Conservation (phyloP, 2,888 invertebrate genomes). For the Siphonodentalium dalli region DNA sequence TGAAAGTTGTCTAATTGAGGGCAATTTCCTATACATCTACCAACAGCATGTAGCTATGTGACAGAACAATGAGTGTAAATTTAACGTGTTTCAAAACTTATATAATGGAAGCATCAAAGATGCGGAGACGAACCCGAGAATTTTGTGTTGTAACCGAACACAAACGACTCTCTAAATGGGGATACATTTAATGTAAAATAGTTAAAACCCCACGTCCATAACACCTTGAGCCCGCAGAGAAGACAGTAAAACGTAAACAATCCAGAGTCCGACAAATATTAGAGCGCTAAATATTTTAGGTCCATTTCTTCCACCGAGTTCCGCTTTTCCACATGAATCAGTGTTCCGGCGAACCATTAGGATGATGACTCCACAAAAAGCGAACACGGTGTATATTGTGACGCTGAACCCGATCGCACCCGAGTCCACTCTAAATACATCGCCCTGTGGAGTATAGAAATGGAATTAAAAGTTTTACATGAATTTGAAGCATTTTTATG, state of each 20-base stretch:
- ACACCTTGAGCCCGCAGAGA: slow-evolving; percentile 28
- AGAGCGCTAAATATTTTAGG: slow-evolving; percentile 62
- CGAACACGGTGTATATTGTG: slow-evolving; percentile 68
- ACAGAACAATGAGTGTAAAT: too few species aligned
- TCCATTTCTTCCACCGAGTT: slow-evolving; percentile 68
- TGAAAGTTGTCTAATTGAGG: too few species aligned
- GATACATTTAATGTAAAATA: too few species aligned
- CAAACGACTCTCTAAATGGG: too few species aligned
- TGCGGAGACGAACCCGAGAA: too few species aligned
- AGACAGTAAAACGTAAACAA: slow-evolving; percentile 67
- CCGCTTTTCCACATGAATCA: slow-evolving; percentile 67
- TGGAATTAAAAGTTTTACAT: background rate
- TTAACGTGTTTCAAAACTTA: too few species aligned
- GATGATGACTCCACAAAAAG: slow-evolving; percentile 66
- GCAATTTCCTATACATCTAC: too few species aligned
- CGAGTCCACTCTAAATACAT: slow-evolving; percentile 46
- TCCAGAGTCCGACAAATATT: slow-evolving; percentile 67
- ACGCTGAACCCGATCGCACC: slow-evolving; percentile 68
- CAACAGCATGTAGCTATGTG: too few species aligned
- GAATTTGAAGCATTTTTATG: background rate
- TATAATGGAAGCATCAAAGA: too few species aligned
- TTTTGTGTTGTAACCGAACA: too few species aligned
- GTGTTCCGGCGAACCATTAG: slow-evolving; percentile 67
- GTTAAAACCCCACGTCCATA: slow-evolving; percentile 20
- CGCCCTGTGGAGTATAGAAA: slow-evolving; percentile 36